These are phyloP conservation scores for western clawed frog (Xenopus tropicalis) DNA, from an alignment of 2,113 vertebrate species.

Conservation along the genomic window DNA sequence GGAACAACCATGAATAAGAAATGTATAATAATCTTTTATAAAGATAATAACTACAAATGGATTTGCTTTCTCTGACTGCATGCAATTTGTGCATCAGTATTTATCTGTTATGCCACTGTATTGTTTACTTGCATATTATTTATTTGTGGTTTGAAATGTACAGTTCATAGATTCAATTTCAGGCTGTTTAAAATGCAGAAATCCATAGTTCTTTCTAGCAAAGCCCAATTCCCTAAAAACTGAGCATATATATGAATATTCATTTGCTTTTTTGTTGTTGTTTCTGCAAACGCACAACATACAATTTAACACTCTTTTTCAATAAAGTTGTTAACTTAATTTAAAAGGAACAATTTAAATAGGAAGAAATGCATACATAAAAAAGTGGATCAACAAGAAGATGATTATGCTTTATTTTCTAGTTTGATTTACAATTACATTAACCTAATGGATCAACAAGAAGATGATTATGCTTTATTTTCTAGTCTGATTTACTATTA, in stretches of 20 bases:
- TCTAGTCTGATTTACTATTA: no score
- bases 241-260: slow-evolving; percentile 29
- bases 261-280: background rate
- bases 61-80: slow-evolving; percentile 32
- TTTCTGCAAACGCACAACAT: no score
- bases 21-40: slow-evolving; percentile 36
- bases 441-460: no score
- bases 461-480: no score
- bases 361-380: no score
- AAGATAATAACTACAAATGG: slow-evolving; percentile 27
- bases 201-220: background rate
- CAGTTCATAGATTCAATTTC: slow-evolving; percentile 16
- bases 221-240: background rate
- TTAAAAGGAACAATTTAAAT: no score
- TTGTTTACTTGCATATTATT: slow-evolving; percentile 35
- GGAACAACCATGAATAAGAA: slow-evolving; percentile 33
- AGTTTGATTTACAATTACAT: no score
- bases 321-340: no score
- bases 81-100: slow-evolving; percentile 32
- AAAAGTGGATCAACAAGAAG: no score
- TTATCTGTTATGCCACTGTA: slow-evolving; percentile 33
- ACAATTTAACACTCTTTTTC: no score
- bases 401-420: no score
- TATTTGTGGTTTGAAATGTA: slow-evolving; percentile 32
- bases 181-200: slow-evolving; percentile 26